Evolutionary conservation across 2,888 invertebrate genomes (phyloP), one percentile per base, ranked within the genome.

Genomic region (Lymantria monacha): DNA sequence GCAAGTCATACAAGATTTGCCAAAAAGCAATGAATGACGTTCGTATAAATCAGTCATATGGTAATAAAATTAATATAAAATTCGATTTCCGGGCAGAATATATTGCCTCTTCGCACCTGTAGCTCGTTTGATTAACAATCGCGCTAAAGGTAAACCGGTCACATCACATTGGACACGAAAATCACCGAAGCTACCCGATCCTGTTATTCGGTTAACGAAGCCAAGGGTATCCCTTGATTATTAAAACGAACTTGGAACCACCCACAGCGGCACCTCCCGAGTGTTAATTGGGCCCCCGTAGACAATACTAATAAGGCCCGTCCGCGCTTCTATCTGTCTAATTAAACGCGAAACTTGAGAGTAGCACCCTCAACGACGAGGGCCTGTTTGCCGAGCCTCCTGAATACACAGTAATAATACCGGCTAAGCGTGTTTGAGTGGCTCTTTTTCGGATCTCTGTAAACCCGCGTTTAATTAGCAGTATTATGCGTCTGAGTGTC

Each of bases 251-350:
- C 81, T 84, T 76, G 79, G 79, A 76, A 74, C 88, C 87, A 84
- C 86, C 88, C 85, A 84, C 86, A 55, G 59, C 55, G 79, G 81
- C 79, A 81, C 78, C 86, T 73, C 81, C 85, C 81, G 81, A 83
- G 91, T 87, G 91, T 89, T 91, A 90, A 90, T 91, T 91, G 90
- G 89, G 89, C 89, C 87, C 87, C 90, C 88, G 89, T 88, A 91
- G 90, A 91, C 90, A 91, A 91, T 91, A 90, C 90, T 91, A 91
- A 91, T 91, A 91, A 91, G 90, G 86, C 87, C 82, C 85, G 89
- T 87, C 87, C 89, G 89, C 87, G 89, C 86, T 81, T 89, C 89
- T 90, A 89, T 90, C 90, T 87, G 89, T 89, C 91, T 91, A 90
- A 90, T 90, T 90, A 91, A 90, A 91, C 86, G 89, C 87, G 89